phyloP scores from a whole-genome alignment of 1,140 invertebrate genomes.

The Brachionus paranguensis region DNA sequence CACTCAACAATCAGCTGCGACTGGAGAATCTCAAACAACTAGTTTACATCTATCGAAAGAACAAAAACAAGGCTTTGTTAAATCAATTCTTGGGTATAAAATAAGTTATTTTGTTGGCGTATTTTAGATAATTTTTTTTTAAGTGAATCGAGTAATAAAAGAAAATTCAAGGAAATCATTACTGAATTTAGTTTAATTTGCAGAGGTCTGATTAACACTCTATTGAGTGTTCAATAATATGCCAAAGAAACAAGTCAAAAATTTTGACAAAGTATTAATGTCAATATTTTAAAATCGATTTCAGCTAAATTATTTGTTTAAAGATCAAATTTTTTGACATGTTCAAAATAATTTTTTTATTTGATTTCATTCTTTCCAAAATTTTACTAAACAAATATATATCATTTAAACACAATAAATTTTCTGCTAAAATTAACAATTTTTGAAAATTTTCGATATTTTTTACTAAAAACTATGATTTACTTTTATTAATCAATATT shows the following conservation, averaged over 20 bases:
- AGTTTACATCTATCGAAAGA: conserved; percentile 17
- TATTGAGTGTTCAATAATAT: no score
- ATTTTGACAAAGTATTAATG: neutral
- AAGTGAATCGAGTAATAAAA: conserved; percentile 14
- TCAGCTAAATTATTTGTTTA: neutral
- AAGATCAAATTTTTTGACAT: neutral
- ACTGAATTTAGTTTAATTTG: conserved; percentile 36
- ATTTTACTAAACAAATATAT: no score
- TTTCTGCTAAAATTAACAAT: no score
- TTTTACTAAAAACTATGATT: no score
- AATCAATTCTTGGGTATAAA: conserved; percentile 4
- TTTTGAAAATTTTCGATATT: no score
- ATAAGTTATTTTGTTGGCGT: neutral
- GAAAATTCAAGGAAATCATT: conserved; percentile 29
- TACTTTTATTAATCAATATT: no score
- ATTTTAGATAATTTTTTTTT: neutral
- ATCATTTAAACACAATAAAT: no score
- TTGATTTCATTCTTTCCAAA: neutral
- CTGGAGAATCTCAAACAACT: neutral
- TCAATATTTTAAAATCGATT: neutral
- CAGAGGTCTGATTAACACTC: conserved; percentile 14
- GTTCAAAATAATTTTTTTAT: neutral
- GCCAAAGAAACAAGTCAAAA: conserved; percentile 2
- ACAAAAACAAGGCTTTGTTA: conserved; percentile 2
- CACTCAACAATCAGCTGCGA: neutral